Conservation (phyloP, 1,140 invertebrate species). For the Bombus pascuorum region DNA sequence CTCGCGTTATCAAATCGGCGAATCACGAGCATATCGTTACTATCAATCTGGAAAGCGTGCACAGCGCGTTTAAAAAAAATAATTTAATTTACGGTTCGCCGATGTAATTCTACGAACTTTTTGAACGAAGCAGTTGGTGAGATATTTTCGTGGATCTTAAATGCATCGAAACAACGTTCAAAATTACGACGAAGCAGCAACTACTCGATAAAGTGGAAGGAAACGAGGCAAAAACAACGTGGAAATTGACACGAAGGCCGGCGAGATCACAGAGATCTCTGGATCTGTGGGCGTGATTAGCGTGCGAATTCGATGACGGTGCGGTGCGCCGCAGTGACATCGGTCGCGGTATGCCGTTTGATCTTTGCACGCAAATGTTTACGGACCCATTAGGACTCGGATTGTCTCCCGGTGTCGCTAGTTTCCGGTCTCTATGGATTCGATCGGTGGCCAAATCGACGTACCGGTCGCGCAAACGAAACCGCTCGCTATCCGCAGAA, state of each 20-base stretch:
- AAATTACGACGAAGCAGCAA: too few relatives aligned
- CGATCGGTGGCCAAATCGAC: conserved; percentile 14
- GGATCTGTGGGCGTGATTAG: conserved; percentile 21
- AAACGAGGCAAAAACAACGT: neutral
- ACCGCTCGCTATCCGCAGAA: conserved; percentile 23
- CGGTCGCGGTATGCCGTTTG: conserved; percentile 59
- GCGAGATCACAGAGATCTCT: neutral
- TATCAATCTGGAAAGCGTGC: too few relatives aligned
- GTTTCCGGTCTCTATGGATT: conserved; percentile 12
- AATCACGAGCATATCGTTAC: too few relatives aligned
- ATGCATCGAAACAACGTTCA: fast-evolving
- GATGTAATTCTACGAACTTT: too few relatives aligned
- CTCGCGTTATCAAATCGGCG: too few relatives aligned
- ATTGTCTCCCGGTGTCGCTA: conserved; percentile 38
- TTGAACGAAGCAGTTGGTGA: too few relatives aligned
- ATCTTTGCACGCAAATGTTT: conserved; percentile 73
- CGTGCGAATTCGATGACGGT: conserved; percentile 33
- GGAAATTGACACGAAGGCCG: neutral
- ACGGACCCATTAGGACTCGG: conserved; percentile 74
- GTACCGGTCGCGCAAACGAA: conserved; percentile 28
- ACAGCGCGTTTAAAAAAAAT: too few relatives aligned
- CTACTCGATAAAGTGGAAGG: neutral
- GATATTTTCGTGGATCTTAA: too few relatives aligned
- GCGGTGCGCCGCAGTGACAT: conserved; percentile 52
- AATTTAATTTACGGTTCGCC: too few relatives aligned